These are phyloP conservation scores for Nemoura dubitans DNA, from an alignment of 2,888 invertebrate species.

Conservation along the genomic window DNA sequence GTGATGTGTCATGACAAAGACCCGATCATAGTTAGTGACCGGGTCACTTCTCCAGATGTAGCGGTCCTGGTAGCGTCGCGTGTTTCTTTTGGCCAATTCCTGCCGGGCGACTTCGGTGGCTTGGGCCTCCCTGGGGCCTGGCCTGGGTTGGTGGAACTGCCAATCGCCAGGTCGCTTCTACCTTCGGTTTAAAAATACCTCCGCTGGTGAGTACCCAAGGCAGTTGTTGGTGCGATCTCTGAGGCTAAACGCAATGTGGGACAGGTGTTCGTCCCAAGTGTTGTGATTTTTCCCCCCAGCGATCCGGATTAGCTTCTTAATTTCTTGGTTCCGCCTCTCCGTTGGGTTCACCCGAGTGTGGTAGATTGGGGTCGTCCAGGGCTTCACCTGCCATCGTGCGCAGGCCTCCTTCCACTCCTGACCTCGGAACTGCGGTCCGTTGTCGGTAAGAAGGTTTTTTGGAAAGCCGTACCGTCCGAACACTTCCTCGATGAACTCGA, in stretches of 20 bases:
- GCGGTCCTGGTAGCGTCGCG: no score
- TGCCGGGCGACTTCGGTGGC: no score
- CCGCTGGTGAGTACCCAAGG: constrained; percentile 18
- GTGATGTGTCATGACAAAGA: no score
- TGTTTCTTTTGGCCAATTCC: no score
- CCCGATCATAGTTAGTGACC: no score
- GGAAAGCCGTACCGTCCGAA: constrained; percentile 47
- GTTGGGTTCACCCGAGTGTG: constrained; percentile 53
- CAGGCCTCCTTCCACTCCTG: constrained; percentile 43
- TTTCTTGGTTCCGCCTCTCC: constrained; percentile 52
- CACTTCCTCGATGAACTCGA: constrained; percentile 41
- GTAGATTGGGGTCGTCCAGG: constrained; percentile 52
- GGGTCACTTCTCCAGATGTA: no score
- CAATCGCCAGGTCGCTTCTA: not conserved
- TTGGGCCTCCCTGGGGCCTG: no score
- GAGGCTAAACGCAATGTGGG: not conserved
- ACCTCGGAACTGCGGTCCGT: constrained; percentile 47
- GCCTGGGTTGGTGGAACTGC: no score
- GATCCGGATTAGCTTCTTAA: constrained; percentile 50
- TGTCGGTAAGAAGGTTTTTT: constrained; percentile 45
- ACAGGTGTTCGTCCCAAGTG: constrained; percentile 21
- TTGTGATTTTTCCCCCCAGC: not conserved
- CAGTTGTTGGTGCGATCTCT: not conserved
- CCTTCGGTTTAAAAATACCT: not conserved
- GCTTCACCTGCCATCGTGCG: constrained; percentile 44